These are phyloP conservation scores for Glossosoma conforme DNA, from an alignment of 1,140 invertebrate genomes.

Conservation along the genomic window DNA sequence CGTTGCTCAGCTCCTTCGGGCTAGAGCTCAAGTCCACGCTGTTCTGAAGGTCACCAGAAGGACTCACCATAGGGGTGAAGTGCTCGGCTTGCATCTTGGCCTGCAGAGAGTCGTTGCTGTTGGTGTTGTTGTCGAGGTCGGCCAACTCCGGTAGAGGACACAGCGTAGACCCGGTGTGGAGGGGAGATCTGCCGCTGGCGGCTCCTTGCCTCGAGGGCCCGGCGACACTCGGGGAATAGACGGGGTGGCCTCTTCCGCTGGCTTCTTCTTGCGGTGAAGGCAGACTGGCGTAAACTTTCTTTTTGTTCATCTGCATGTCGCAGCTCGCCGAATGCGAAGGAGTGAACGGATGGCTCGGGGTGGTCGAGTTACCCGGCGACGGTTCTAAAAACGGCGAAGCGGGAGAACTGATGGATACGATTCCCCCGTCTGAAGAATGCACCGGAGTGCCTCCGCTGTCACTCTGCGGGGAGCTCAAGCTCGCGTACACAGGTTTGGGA, in stretches of 20 bases:
- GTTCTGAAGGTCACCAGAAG: conserved; percentile 14
- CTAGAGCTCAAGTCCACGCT: conserved; percentile 5
- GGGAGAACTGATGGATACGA: conserved; percentile 33
- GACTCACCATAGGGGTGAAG: conserved; percentile 17
- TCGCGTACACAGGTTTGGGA: conserved; percentile 46
- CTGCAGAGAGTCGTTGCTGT: conserved; percentile 17
- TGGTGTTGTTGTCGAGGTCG: conserved; percentile 23
- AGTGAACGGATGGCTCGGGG: conserved; percentile 26
- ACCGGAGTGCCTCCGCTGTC: conserved; percentile 36
- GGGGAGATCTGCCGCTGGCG: conserved; percentile 7
- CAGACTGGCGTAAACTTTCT: conserved; percentile 27
- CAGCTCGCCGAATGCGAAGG: conserved; percentile 27
- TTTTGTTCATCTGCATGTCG: conserved; percentile 16
- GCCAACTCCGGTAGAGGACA: conserved; percentile 7
- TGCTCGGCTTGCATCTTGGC: conserved; percentile 10
- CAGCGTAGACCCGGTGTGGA: conserved; percentile 17
- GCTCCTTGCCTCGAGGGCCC: conserved; percentile 36
- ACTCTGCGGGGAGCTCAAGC: conserved; percentile 40
- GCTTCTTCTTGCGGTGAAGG: conserved; percentile 38
- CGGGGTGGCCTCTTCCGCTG: conserved; percentile 19
- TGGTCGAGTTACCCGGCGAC: conserved; percentile 28
- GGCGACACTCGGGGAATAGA: conserved; percentile 38
- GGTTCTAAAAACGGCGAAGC: conserved; percentile 30
- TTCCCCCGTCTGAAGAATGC: conserved; percentile 33
- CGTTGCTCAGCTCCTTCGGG: conserved; percentile 19